These are phyloP conservation scores for Lithosia quadra DNA, from an alignment of 2,888 invertebrate species.

Conservation along the genomic window DNA sequence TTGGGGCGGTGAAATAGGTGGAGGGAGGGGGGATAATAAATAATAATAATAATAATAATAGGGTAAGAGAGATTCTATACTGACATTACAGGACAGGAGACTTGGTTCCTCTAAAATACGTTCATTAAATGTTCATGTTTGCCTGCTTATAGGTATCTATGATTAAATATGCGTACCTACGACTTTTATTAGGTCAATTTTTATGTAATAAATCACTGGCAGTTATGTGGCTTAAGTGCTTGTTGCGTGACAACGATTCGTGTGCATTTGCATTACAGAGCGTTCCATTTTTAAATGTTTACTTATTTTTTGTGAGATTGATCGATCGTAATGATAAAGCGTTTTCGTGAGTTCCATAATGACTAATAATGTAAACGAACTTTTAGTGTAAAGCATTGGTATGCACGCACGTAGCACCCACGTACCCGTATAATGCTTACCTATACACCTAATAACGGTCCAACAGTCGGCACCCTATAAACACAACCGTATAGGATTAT, in stretches of 20 bases:
- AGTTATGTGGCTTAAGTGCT: conserved; percentile 35
- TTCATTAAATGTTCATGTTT: too few relatives aligned
- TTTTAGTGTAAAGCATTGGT: conserved; percentile 20
- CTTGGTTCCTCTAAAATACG: too few relatives aligned
- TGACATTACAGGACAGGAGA: too few relatives aligned
- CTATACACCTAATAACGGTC: not conserved
- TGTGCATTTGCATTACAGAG: conserved; percentile 57
- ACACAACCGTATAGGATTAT: too few relatives aligned
- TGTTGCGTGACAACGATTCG: conserved; percentile 61
- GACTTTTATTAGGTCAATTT: conserved; percentile 20
- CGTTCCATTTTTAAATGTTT: conserved; percentile 36
- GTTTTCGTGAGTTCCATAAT: conserved; percentile 35
- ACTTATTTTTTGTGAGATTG: conserved; percentile 40
- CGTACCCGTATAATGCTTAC: not conserved
- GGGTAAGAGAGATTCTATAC: too few relatives aligned
- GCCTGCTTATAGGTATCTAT: not conserved
- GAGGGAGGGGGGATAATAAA: too few relatives aligned
- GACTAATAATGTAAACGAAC: conserved; percentile 38
- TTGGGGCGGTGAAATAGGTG: too few relatives aligned
- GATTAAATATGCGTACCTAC: not conserved
- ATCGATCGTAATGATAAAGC: conserved; percentile 22
- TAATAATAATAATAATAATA: too few relatives aligned
- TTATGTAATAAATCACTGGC: conserved; percentile 39
- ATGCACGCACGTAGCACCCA: conserved; percentile 7
- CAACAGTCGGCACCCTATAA: too few relatives aligned